These are phyloP conservation scores for Sarcophaga caerulescens DNA, from an alignment of 2,888 invertebrate species.

Conservation along the genomic window DNA sequence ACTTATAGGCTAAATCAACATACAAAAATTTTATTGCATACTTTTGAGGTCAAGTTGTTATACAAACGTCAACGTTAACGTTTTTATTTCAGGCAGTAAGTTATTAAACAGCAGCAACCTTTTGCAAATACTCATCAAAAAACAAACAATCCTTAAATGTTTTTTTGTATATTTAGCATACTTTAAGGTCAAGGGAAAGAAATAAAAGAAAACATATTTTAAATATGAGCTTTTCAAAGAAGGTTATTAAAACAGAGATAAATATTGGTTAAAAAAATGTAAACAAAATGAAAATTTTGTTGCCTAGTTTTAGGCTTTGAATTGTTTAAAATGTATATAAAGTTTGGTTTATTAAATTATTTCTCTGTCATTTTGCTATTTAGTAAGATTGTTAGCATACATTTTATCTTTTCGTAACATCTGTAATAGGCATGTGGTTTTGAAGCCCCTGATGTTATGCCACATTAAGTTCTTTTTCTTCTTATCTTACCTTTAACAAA, in stretches of 20 bases:
- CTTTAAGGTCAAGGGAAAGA: slow-evolving; percentile 15
- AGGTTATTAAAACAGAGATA: neutral
- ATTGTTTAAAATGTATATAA: neutral
- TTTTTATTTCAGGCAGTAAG: too few species aligned
- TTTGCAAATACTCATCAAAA: neutral
- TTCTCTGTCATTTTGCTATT: neutral
- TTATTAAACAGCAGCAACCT: neutral
- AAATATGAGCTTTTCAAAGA: neutral
- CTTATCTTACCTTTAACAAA: slow-evolving; percentile 10
- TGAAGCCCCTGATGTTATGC: neutral
- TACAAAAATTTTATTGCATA: slow-evolving; percentile 14
- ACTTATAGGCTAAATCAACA: slow-evolving; percentile 9
- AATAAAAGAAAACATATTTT: neutral
- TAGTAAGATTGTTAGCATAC: neutral
- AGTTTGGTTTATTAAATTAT: neutral
- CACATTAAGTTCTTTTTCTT: neutral
- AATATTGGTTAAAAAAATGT: neutral
- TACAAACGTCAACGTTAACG: neutral
- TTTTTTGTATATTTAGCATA: neutral
- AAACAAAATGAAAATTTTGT: neutral
- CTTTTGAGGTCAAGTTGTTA: slow-evolving; percentile 30
- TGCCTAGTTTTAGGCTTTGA: neutral
- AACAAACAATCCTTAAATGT: neutral
- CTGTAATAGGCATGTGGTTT: neutral
- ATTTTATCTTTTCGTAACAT: neutral